Evolutionary conservation across 1,140 invertebrate genomes (phyloP).

Genomic region (Oedothorax gibbosus): DNA sequence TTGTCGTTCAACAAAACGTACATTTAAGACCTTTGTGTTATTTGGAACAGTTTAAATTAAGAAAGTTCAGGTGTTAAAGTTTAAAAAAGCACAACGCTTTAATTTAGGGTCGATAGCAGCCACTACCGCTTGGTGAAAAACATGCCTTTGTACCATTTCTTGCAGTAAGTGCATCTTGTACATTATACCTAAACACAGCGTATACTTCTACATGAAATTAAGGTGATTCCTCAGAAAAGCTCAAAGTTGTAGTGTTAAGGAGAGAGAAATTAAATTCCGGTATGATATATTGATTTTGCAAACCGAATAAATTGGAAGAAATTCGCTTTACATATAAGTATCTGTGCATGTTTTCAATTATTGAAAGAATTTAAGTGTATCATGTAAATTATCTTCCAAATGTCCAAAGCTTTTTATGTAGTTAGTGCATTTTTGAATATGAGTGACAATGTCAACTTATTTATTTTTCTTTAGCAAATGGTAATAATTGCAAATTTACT

Average conservation of each 20-base stretch:
- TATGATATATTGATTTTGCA: constrained; percentile 3
- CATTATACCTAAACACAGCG: background rate
- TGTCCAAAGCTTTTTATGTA: constrained; percentile 38
- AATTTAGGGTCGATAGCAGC: constrained; percentile 33
- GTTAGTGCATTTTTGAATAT: constrained; percentile 1
- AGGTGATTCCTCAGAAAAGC: constrained; percentile 6
- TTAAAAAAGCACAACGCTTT: constrained; percentile 6
- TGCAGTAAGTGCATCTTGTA: background rate
- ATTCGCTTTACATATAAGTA: background rate
- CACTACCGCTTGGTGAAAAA: constrained; percentile 22
- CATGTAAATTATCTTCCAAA: constrained; percentile 14
- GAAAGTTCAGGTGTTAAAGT: background rate
- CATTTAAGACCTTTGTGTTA: no score
- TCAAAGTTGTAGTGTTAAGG: constrained; percentile 7
- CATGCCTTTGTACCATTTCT: background rate
- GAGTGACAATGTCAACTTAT: background rate
- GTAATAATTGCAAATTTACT: constrained; percentile 1
- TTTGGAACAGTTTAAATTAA: background rate
- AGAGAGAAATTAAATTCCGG: background rate
- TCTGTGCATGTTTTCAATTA: background rate
- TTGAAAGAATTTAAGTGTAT: background rate
- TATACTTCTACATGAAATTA: constrained; percentile 1
- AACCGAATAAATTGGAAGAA: background rate
- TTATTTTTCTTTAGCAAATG: constrained; percentile 6
- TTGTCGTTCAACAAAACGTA: background rate